A percentile compares a stretch with the other conserved stretches of the same genome.
These are phyloP conservation scores for Poecilus cupreus DNA, from an alignment of 2,888 invertebrate species.

Conservation along the genomic window DNA sequence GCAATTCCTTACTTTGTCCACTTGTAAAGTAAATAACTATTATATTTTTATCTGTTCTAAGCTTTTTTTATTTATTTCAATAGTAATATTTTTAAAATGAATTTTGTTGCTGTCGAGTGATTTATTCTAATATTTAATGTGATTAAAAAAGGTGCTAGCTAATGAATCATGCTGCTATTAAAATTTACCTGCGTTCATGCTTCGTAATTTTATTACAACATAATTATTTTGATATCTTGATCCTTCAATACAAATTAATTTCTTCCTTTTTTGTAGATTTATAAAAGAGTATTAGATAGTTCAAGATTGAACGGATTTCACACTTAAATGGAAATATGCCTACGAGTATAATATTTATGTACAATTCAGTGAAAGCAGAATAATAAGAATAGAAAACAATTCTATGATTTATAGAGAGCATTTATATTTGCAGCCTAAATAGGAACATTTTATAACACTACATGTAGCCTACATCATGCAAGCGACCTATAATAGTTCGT, in stretches of 20 bases:
- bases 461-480: no score
- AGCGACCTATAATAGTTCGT: no score
- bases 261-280: neutral
- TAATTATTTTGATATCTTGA: neutral
- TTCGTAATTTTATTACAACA: neutral
- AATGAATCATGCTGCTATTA: neutral
- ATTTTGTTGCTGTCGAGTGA: neutral
- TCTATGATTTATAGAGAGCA: neutral
- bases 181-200: neutral
- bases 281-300: neutral
- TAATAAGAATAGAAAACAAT: neutral
- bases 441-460: no score
- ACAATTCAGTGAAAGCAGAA: neutral
- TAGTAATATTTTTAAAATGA: no score
- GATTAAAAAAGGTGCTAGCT: neutral
- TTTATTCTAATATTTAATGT: neutral
- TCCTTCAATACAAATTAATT: neutral
- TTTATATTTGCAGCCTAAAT: no score
- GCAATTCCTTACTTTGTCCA: no score
- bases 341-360: neutral
- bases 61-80: no score
- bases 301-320: slow-evolving; percentile 23
- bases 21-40: no score
- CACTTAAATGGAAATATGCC: slow-evolving; percentile 5
- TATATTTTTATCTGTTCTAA: no score